phyloP scores from a whole-genome alignment of 64 coral and sea anemone species.

The Montipora sp. region DNA sequence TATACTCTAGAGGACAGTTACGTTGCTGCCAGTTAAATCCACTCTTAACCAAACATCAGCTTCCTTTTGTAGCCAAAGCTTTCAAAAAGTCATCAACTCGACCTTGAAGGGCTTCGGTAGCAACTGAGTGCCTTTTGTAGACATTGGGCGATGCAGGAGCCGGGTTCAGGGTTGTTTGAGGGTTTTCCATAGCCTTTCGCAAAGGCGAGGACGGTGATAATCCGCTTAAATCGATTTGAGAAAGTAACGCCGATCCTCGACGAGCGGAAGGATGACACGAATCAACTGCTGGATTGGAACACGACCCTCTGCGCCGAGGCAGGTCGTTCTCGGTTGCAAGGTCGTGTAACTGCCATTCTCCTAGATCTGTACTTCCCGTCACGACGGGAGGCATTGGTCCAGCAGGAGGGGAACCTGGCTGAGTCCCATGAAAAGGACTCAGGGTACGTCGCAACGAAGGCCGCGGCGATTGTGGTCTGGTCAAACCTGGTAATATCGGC shows the following conservation, averaged over 20 bases:
- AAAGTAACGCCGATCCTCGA: slow-evolving; percentile 5
- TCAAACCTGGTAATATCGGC: slow-evolving; percentile 18
- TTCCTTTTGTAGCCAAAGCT: slow-evolving; percentile 16
- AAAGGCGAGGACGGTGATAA: slow-evolving; percentile 21
- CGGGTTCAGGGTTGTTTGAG: slow-evolving; percentile 35
- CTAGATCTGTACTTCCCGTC: background rate
- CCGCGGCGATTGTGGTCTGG: background rate
- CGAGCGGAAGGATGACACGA: background rate
- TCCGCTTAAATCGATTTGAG: slow-evolving; percentile 11
- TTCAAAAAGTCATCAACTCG: slow-evolving; percentile 46
- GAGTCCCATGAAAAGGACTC: background rate
- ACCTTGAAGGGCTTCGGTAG: slow-evolving; percentile 9
- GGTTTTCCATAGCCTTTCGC: slow-evolving; percentile 37
- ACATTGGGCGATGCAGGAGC: slow-evolving; percentile 12
- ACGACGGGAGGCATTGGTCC: background rate
- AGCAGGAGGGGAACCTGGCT: background rate
- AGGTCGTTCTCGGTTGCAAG: background rate
- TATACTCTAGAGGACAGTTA: background rate
- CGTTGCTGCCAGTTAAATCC: background rate
- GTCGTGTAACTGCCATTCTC: slow-evolving; percentile 2
- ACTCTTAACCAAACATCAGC: background rate
- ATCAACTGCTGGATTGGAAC: background rate
- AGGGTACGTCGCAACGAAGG: slow-evolving; percentile 3
- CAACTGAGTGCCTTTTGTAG: slow-evolving; percentile 1
- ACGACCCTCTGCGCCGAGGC: background rate